Conservation (phyloP, 92 coral and sea anemone species). For the Montipora capitata region DNA sequence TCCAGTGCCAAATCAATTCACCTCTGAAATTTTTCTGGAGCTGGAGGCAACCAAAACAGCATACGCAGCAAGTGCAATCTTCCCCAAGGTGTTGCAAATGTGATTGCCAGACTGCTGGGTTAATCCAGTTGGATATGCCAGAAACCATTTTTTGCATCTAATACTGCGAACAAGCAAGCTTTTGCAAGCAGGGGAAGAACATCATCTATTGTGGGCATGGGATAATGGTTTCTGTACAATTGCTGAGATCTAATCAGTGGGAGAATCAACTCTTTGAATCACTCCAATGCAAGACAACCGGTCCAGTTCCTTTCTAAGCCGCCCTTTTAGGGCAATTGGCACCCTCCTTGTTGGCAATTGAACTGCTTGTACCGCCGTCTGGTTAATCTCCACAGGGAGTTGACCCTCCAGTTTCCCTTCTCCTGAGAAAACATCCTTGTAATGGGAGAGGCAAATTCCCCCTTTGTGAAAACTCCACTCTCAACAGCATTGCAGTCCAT, state of each 20-base stretch:
- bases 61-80: too few species aligned
- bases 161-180: conserved; percentile 27
- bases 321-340: conserved; percentile 56
- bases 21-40: too few species aligned
- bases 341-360: conserved; percentile 58
- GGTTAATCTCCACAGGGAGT: too few species aligned
- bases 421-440: conserved; percentile 37
- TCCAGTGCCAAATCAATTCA: too few species aligned
- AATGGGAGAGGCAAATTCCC: conserved; percentile 11
- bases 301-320: too few species aligned
- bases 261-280: conserved; percentile 25
- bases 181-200: conserved; percentile 58
- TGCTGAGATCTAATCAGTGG: neutral
- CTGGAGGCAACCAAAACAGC: too few species aligned
- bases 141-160: conserved; percentile 45
- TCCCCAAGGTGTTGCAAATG: neutral
- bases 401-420: conserved; percentile 54
- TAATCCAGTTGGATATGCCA: neutral
- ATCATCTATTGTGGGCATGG: too few species aligned
- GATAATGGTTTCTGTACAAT: too few species aligned
- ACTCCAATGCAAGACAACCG: conserved; percentile 20
- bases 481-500: conserved; percentile 58
- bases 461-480: too few species aligned
- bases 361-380: conserved; percentile 23
- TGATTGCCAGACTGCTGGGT: neutral